A percentile compares a stretch with the other conserved stretches of the same genome.
phyloP scores from a whole-genome alignment of 2,888 invertebrate species.

The Alentia gelatinosa region DNA sequence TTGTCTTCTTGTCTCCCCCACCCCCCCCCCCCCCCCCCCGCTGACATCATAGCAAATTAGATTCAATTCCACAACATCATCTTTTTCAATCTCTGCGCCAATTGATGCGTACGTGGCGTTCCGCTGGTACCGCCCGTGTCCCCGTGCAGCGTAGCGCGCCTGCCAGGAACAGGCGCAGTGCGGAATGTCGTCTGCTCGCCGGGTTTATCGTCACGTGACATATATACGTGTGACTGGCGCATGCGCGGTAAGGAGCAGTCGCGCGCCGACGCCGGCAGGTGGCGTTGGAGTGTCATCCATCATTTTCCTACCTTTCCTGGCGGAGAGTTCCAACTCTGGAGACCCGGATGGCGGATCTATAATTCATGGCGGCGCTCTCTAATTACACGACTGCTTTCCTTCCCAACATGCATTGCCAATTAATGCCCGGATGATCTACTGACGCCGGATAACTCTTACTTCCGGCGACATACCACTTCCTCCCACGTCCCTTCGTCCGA shows the following conservation, averaged over 20 bases:
- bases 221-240: background rate
- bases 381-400: background rate
- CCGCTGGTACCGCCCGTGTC: background rate
- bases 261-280: background rate
- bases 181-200: background rate
- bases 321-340: background rate
- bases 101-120: background rate
- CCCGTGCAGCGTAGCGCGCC: background rate
- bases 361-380: background rate
- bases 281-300: background rate
- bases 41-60: background rate
- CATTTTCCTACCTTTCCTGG: conserved; percentile 14
- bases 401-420: conserved; percentile 3
- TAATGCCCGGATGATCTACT: conserved; percentile 11
- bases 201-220: conserved; percentile 8
- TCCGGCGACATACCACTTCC: background rate
- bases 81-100: background rate
- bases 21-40: background rate
- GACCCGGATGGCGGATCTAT: background rate
- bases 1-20: too few relatives aligned
- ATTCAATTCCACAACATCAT: background rate
- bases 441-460: background rate
- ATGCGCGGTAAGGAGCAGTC: background rate
- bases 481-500: background rate
- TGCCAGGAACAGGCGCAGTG: background rate